Conservation (phyloP, 1,140 invertebrate species). For the Drosophila parvula region DNA sequence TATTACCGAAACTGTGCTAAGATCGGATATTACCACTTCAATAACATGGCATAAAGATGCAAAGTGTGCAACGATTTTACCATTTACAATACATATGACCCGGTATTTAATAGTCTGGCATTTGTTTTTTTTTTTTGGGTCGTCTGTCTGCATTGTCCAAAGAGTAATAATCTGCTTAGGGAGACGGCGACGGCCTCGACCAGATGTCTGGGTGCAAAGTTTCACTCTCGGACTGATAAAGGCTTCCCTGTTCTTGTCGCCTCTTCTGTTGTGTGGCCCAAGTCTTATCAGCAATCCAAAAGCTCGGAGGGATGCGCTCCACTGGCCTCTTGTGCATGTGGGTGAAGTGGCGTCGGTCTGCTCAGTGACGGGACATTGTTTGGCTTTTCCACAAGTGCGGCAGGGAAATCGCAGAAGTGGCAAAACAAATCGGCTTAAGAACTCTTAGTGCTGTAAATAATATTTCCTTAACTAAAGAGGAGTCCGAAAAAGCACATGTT, state of each 20-base stretch:
- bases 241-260: conserved; percentile 34
- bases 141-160: conserved; percentile 22
- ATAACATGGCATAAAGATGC: neutral
- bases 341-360: conserved; percentile 27
- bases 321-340: conserved; percentile 24
- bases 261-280: conserved; percentile 12
- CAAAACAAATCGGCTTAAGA: conserved; percentile 29
- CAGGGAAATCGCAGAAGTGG: conserved; percentile 8
- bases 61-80: neutral
- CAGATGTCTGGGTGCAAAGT: conserved; percentile 56
- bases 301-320: conserved; percentile 40
- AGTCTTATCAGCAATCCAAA: conserved; percentile 37
- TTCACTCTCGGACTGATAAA: conserved; percentile 47
- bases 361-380: conserved; percentile 7
- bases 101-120: neutral
- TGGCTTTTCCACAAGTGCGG: conserved; percentile 18
- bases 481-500: neutral
- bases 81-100: too few species aligned
- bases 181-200: conserved; percentile 25
- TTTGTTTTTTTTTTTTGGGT: conserved; percentile 21
- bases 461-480: neutral
- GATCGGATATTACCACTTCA: neutral
- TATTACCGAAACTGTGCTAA: neutral
- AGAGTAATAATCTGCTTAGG: conserved; percentile 48
- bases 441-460: neutral